Evolutionary conservation across 2,888 invertebrate genomes (phyloP).

Genomic region (Oxyscelio sp.): DNA sequence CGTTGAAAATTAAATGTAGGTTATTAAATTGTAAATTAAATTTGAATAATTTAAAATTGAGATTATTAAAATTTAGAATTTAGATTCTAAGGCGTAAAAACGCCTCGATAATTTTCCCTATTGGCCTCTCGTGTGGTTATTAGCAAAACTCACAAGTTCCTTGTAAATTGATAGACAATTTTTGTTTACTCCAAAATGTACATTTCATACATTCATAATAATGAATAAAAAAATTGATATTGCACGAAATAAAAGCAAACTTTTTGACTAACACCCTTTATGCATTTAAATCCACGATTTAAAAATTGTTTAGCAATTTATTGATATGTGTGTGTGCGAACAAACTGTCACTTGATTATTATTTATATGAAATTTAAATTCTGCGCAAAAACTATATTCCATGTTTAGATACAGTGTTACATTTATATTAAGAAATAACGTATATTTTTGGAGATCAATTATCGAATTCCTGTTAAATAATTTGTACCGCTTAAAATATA

Average conservation of each 20-base stretch:
- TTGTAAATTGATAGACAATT: no score
- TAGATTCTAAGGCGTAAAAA: no score
- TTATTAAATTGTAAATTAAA: no score
- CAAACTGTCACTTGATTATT: conserved; percentile 9
- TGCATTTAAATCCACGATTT: conserved; percentile 23
- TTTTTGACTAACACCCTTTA: conserved; percentile 25
- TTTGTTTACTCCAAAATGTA: no score
- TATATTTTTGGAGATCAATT: conserved; percentile 25
- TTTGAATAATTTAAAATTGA: no score
- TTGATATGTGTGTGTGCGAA: neutral
- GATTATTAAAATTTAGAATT: no score
- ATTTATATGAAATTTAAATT: neutral
- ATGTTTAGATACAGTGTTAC: neutral
- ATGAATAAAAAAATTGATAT: conserved; percentile 21
- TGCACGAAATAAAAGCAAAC: neutral
- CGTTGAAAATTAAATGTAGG: no score
- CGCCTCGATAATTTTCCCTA: no score
- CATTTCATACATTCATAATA: conserved; percentile 27
- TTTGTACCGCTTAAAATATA: neutral
- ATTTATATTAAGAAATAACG: conserved; percentile 6
- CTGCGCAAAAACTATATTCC: neutral
- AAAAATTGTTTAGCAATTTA: conserved; percentile 36
- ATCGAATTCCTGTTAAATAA: conserved; percentile 17
- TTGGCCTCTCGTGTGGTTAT: no score
- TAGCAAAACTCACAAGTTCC: no score